Conservation (phyloP, 2,888 invertebrate species). For the Brenthis ino region DNA sequence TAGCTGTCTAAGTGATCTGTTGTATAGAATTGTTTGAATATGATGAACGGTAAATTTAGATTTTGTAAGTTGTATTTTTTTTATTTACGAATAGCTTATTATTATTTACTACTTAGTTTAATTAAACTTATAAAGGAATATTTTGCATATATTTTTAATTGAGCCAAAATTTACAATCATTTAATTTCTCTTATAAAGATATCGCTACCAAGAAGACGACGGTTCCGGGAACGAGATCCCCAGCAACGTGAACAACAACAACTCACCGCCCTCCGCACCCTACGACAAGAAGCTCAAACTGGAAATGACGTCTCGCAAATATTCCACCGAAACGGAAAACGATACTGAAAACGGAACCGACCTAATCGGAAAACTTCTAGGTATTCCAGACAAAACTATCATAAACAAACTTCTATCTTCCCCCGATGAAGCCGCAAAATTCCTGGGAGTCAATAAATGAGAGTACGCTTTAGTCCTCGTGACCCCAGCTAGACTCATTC, state of each 20-base stretch:
- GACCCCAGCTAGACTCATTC: conserved; percentile 72
- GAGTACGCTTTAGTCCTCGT: conserved; percentile 81
- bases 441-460: conserved; percentile 91
- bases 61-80: no score
- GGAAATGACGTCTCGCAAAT: conserved; percentile 75
- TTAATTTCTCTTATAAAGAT: conserved; percentile 49
- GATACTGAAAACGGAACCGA: conserved; percentile 85
- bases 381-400: conserved; percentile 92
- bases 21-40: no score
- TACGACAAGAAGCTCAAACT: conserved; percentile 80
- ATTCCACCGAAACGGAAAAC: conserved; percentile 76
- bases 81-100: no score
- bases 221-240: conserved; percentile 74
- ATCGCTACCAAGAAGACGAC: conserved; percentile 73
- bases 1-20: neutral
- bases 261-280: conserved; percentile 79
- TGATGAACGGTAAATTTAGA: no score
- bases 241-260: conserved; percentile 79
- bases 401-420: conserved; percentile 92
- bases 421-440: conserved; percentile 92
- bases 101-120: no score
- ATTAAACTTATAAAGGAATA: no score
- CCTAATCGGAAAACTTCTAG: conserved; percentile 93
- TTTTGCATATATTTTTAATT: no score
- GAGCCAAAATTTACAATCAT: neutral